Evolutionary conservation across 2,888 invertebrate genomes (phyloP), one percentile per base, ranked within the genome.

Genomic region (Dryobotodes eremita): DNA sequence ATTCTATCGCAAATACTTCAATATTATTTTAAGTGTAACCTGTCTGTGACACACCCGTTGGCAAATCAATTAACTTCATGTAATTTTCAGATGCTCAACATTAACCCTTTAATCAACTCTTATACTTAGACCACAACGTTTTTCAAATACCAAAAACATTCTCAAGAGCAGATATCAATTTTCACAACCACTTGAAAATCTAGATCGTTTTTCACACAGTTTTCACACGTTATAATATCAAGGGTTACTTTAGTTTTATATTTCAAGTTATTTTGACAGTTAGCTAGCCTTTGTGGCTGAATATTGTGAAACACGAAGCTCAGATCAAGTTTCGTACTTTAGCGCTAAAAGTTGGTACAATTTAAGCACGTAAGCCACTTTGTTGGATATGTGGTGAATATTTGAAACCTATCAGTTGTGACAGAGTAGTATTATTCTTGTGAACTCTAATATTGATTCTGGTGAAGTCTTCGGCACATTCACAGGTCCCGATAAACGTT

Each of bases 261-360:
- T 84, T 82, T 73, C 55, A 73, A 50, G 73, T 66, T 69, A 69
- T 84, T 73, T 57, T 15, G 50, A 55, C 53, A 23, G 36, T 50
- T 61, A 61, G 36, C 42, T 50, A 62, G 50, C 55, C 26, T 80
- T 71, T 73, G 50, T 50, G 42, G 84, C 15, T n/a, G 23, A 26
- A n/a, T 73, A 74, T 46, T 66, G n/a, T 66, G 65, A 50, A 82
- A 85, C 59, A 48, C 36, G 57, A 84, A 42, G 20, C 31, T 72
- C 8, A 55, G 26, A 48, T 17, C 2, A 66, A 73, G 69, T 80
- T 82, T 73, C 53, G 73, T 20, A 50, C 48, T 79, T 61, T 50
- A 73, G 36, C n/a, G n/a, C 2, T 72, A 46, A n/a, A 73, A 84
- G 20, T 61, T 72, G 26, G 20, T 36, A 36, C 15, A 31, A 26